Base-by-base conservation (phyloP, 2,888 invertebrate genomes). In the Cephus rjabovi region DNA sequence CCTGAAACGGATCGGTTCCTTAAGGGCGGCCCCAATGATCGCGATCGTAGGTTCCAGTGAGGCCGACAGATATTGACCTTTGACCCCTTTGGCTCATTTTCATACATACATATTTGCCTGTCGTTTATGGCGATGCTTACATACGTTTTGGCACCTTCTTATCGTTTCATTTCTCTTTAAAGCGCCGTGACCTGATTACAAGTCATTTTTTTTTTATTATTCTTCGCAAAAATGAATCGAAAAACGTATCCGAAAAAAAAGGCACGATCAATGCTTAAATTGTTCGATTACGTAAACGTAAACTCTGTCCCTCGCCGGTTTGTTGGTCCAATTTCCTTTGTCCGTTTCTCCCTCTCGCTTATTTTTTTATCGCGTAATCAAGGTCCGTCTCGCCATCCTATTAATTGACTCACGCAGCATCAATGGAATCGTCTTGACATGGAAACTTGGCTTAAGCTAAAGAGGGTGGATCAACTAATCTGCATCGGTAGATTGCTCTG, bases 401-500 rank as follows among this genome's bases (percentile, higher is more conserved):
- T 56, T 23, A 56, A 56, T 56, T 56, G 56, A 9, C 56, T 56
- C 56, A 1, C 56, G 23, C 23, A 23, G 23, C 23, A 23, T 56
- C 56, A 23, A 56, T 56, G 56, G 9, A 23, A 56, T 23, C 23
- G 56, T 56, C 56, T 23, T 23, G 56, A 56, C 56, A 23, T 23
- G 56, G 56, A 23, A 56, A 56, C 56, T 56, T 6, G 23, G 23
- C 56, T 56, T 56, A 56, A 56, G 56, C 56, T 56, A 56, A 79
- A 79, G 78, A 75, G 81, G 82, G 76, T 75, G 81, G 79, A 77
- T 80, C 77, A 77, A 71, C 91, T 91, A 90, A 91, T 91, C 91
- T 91, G 89, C 91, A 91, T 91, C 86, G 86, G 87, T 83, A 91
- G 91, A 91, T 91, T 91, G 91, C 90, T 90, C 88, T 89, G 91